phyloP scores from a whole-genome alignment of 2,888 invertebrate species.

The Lasioglossum malachurum region DNA sequence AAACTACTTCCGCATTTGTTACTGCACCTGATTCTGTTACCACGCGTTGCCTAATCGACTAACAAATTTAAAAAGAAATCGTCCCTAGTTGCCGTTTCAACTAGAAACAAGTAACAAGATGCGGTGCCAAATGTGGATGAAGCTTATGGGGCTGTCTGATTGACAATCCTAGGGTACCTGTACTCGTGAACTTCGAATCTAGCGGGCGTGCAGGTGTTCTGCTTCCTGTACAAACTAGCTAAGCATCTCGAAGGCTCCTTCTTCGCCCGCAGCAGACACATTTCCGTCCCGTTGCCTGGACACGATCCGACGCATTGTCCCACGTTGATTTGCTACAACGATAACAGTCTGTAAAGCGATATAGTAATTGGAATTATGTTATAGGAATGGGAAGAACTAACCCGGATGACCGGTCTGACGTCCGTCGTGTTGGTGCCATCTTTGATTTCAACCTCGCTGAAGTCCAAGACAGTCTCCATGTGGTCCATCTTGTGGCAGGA shows the following conservation, averaged over 20 bases:
- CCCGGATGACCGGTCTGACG: constrained; percentile 79
- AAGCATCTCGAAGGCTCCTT: constrained; percentile 80
- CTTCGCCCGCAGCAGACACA: constrained; percentile 80
- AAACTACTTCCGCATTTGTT: background rate
- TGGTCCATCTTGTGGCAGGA: constrained; percentile 84
- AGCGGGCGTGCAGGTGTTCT: constrained; percentile 80
- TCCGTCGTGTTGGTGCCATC: constrained; percentile 79
- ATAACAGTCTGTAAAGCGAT: background rate
- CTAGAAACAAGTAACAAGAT: background rate
- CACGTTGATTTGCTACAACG: constrained; percentile 83
- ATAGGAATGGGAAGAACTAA: constrained; percentile 56
- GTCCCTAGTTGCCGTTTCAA: background rate
- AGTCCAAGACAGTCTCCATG: constrained; percentile 85
- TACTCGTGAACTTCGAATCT: constrained; percentile 83
- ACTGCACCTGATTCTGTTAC: background rate
- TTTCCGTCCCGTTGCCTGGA: constrained; percentile 79
- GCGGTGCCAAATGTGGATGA: background rate
- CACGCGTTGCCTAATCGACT: background rate
- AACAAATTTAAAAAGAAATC: background rate
- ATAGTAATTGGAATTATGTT: background rate
- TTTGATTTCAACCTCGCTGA: constrained; percentile 80
- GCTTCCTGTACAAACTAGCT: constrained; percentile 77
- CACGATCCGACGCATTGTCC: constrained; percentile 84
- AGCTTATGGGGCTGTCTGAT: background rate
- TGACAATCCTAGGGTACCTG: constrained; percentile 58